phyloP scores from a whole-genome alignment of 64 coral and sea anemone species.

The Orbicella faveolata region DNA sequence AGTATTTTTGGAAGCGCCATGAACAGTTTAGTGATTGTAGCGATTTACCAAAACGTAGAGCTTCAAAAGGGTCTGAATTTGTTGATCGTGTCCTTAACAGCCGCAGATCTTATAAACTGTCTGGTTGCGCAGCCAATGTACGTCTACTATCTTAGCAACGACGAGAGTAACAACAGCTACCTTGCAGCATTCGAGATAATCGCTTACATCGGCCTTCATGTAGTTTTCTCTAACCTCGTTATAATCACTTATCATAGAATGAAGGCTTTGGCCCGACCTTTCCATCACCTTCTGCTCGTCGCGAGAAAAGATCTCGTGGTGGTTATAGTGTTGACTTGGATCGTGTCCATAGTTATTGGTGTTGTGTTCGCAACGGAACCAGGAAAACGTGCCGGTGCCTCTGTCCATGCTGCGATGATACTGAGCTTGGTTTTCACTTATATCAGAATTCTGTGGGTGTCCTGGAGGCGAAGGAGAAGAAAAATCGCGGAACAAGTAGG shows the following conservation, averaged over 20 bases:
- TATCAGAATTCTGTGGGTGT: not conserved
- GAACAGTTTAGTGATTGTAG: not conserved
- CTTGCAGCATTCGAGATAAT: constrained; percentile 8
- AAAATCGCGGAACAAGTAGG: not conserved
- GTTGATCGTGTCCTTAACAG: constrained; percentile 25
- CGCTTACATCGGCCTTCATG: constrained; percentile 27
- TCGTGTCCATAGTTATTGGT: not conserved
- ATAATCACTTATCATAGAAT: constrained; percentile 35
- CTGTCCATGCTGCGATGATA: constrained; percentile 20
- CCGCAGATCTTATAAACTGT: constrained; percentile 9
- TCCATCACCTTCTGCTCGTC: constrained; percentile 8
- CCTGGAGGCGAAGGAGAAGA: not conserved
- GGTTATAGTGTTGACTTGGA: constrained; percentile 5
- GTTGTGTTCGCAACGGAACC: not conserved
- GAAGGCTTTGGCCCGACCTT: constrained; percentile 13
- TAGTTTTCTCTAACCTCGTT: not conserved
- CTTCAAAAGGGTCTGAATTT: constrained; percentile 46
- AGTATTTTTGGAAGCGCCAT: not conserved
- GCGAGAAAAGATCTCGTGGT: not conserved
- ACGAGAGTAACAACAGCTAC: not conserved
- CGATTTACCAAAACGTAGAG: not conserved
- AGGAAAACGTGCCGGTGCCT: not conserved
- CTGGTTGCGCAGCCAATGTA: constrained; percentile 31
- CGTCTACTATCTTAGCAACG: constrained; percentile 7
- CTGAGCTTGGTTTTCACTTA: not conserved